These are phyloP conservation scores for Onychomys leucogaster DNA, from an alignment of 2,797 vertebrate species.

Conservation along the genomic window DNA sequence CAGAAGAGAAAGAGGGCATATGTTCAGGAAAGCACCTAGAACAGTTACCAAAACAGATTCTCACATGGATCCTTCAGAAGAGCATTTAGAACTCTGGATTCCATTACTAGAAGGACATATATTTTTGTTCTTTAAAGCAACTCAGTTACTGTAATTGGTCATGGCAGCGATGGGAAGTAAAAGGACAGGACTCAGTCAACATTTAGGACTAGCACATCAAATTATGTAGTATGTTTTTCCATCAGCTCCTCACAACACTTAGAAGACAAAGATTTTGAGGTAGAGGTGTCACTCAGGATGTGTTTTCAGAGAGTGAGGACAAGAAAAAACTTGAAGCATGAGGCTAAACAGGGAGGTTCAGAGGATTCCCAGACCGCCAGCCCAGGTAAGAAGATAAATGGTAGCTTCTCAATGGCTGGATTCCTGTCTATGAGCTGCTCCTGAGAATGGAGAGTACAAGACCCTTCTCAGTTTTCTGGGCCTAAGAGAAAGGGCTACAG, in stretches of 20 bases:
- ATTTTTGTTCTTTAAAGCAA: background rate
- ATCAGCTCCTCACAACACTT: background rate
- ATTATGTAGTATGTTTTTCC: background rate
- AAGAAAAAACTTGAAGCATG: no score
- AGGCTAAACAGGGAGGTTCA: fast-evolving
- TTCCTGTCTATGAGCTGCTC: background rate
- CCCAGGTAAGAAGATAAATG: background rate
- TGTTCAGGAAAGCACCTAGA: fast-evolving
- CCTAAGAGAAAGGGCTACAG: background rate
- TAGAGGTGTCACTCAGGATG: background rate
- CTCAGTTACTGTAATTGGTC: background rate
- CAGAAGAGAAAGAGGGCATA: background rate
- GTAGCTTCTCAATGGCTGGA: background rate
- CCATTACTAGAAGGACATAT: no score
- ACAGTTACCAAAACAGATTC: background rate
- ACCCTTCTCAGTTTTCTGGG: background rate
- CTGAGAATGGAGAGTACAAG: background rate
- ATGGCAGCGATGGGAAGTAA: background rate
- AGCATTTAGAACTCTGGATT: background rate
- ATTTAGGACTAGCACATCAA: background rate
- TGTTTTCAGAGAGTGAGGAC: background rate
- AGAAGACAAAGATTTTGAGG: background rate
- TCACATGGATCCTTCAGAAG: background rate
- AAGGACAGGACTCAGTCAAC: background rate
- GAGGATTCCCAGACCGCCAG: background rate